A percentile compares a stretch with the other conserved stretches of the same genome.
These are phyloP conservation scores for Sebastes flavidus DNA, from an alignment of 2,797 vertebrate genomes.

Conservation along the genomic window DNA sequence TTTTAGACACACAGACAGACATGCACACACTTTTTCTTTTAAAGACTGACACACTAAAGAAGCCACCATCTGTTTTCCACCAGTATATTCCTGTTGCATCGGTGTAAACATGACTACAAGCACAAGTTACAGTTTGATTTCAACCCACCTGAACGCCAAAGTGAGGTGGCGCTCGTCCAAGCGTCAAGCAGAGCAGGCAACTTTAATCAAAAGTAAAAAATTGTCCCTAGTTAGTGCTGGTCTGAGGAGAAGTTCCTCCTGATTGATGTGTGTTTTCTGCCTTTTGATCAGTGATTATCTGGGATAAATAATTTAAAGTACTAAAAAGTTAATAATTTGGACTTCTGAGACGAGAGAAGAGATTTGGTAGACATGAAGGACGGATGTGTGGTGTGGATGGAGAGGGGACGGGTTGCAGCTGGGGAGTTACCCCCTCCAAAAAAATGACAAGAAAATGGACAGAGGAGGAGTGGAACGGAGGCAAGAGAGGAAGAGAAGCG, in stretches of 20 bases:
- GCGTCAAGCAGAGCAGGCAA: not conserved
- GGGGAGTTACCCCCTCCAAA: conserved; percentile 6
- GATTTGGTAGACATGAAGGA: conserved; percentile 54
- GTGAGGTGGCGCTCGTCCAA: rapidly evolving
- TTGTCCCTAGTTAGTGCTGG: conserved; percentile 47
- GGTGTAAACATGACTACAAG: too few relatives aligned
- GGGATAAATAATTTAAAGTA: conserved; percentile 82
- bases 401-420: conserved; percentile 5
- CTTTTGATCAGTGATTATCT: conserved; percentile 85
- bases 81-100: not conserved
- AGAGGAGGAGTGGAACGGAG: conserved; percentile 15
- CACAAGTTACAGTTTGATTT: not conserved
- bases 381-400: not conserved
- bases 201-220: not conserved
- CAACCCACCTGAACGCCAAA: not conserved
- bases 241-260: conserved; percentile 53
- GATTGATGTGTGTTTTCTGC: conserved; percentile 80
- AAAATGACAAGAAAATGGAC: conserved; percentile 26
- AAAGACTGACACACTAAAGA: conserved; percentile 9
- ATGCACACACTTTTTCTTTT: conserved; percentile 8
- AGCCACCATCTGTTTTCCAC: conserved; percentile 57
- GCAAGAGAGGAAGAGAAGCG: conserved; percentile 19
- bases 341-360: conserved; percentile 38
- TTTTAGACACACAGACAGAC: not conserved
- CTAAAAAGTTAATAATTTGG: conserved; percentile 84